A percentile compares a stretch with the other conserved stretches of the same genome.
These are phyloP conservation scores for Cynopterus brachyotis DNA, from an alignment of 2,113 vertebrate species.

Conservation along the genomic window DNA sequence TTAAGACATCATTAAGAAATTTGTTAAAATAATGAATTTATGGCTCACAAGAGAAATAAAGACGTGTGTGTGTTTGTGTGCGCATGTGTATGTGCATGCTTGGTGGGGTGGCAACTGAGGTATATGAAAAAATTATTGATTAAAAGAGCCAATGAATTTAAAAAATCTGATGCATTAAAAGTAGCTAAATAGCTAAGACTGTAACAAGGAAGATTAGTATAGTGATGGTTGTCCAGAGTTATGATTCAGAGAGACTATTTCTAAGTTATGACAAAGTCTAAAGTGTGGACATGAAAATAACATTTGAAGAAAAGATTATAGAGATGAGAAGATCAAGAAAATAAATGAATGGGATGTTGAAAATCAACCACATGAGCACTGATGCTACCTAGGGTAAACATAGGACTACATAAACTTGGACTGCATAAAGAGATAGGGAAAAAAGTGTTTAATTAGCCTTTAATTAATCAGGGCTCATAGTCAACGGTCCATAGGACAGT, in stretches of 20 bases:
- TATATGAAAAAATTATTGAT: neutral
- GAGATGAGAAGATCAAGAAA: slow-evolving; percentile 10
- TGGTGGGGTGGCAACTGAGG: neutral
- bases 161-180: neutral
- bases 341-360: neutral
- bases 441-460: neutral
- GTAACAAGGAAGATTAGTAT: neutral
- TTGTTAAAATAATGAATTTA: neutral
- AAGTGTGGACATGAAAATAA: neutral
- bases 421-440: neutral
- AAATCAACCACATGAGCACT: neutral
- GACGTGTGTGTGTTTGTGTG: neutral
- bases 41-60: neutral
- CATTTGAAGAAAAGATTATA: neutral
- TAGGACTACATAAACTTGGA: neutral
- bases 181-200: neutral
- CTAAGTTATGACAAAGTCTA: slow-evolving; percentile 2
- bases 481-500: neutral
- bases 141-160: neutral
- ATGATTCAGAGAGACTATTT: slow-evolving; percentile 54
- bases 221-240: slow-evolving; percentile 17
- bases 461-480: neutral
- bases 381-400: neutral
- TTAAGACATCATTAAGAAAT: neutral
- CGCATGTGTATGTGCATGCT: neutral